Base-by-base conservation (phyloP, 2,113 vertebrate species). In the Crotalus tigris region DNA sequence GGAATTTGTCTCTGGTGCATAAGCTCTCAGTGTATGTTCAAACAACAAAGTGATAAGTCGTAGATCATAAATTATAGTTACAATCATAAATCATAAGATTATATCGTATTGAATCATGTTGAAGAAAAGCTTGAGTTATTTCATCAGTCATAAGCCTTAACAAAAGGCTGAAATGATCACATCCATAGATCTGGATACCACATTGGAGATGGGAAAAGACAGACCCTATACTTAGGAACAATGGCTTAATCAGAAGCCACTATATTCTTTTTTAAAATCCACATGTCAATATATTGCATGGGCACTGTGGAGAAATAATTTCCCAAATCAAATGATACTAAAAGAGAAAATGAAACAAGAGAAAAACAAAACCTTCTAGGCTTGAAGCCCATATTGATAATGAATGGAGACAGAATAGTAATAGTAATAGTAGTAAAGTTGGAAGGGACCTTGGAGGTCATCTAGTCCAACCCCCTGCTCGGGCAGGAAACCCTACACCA, bases 81-180 rank as follows among this genome's bases (percentile, higher is more conserved):
- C 29, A 69, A n/a, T n/a, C 4, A n/a, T 69, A 33, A 69, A 69
- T 13, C 10, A 69, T 15, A n/a, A 15, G 64, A 69, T 69, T 69
- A 13, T 69, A 15, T 15, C 29, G n/a, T 69, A 33, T n/a, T 69
- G 61, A 69, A 69, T 69, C 12, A 33, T 85, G 90, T 10, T 93
- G 90, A 93, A 93, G 92, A 93, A 93, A 91, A 94, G 69, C 64
- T 55, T n/a, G 94, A 54, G 75, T 95, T 5, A 92, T 96, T 95
- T 95, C 39, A 51, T 94, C 91, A 94, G 75, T 92, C 24, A 90
- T 19, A 29, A 69, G 4, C 64, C 64, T 5, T 55, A 39, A 15
- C 21, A 21, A 91, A 90, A 51, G 21, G 26, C 59, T 85, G 58
- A 90, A 93, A 57, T 93, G 19, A 93, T 59, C 87, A 24, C 11